Evolutionary conservation across 2,113 vertebrate species (phyloP), one percentile per base, ranked within the genome.

Genomic region (Australoheros scitulus): DNA sequence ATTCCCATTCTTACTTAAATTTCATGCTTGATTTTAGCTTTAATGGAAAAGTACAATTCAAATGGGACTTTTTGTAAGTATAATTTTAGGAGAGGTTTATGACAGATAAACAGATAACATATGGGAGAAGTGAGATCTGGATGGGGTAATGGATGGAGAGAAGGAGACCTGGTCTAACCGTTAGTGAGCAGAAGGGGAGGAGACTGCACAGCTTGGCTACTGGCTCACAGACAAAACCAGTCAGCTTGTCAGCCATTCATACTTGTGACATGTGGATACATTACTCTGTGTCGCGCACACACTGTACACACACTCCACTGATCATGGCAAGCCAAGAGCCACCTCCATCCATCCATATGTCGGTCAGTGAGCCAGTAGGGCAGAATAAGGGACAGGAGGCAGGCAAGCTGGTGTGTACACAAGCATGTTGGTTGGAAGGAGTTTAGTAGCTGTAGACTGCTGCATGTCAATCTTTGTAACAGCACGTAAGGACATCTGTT

Each of bases 281-380:
- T 88, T 83, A 86, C 84, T 34, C 36, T 68, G 65, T 75, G 82
- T 86, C 77, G 68, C 89, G 61, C 83, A 89, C 75, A 90, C 84
- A 87, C 81, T 79, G 65, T 59, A 87, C 79, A 58, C 77, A 88
- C 79, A 76, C 43, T 4, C 76, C 77, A 61, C 36, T 47, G 76
- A 90, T 85, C 83, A 72, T 3, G 58, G 77, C 79, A 65, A 88
- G 78, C 76, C 76, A 74, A 4, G 60, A 85, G 79, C 76, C 52
- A 80, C 72, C 65, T 76, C 63, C 78, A 87, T 85, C 87, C 80
- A 89, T 91, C 91, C 90, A 89, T 92, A 90, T 92, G 93, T 92
- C 74, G 82, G 89, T 92, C 91, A 92, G 83, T 80, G 88, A 91
- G 89, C 78, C 83, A 87, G 83, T 85, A n/a, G 87, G 82, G 85